Conservation (phyloP, 1,140 invertebrate species). For the Dinoponera quadriceps region DNA sequence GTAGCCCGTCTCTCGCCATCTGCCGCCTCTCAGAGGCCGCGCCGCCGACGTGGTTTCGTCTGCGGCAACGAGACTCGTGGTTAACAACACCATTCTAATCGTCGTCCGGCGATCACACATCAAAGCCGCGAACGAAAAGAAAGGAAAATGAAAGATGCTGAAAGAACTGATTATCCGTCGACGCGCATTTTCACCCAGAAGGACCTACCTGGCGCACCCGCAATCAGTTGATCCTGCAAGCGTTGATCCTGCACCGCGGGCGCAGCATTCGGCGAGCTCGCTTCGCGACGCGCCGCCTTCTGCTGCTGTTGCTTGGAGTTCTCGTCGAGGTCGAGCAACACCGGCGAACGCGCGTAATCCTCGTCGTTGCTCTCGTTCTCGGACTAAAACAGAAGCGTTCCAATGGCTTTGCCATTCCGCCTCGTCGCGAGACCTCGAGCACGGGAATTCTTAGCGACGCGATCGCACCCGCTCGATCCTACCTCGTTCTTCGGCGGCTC, state of each 20-base stretch:
- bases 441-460: not conserved
- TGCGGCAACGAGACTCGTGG: slow-evolving; percentile 20
- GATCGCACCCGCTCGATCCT: not conserved
- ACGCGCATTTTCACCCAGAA: not conserved
- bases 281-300: slow-evolving; percentile 58
- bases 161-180: not conserved
- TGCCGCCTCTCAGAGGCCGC: slow-evolving; percentile 77
- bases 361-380: slow-evolving; percentile 83
- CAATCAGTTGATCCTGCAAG: slow-evolving; percentile 61
- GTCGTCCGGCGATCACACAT: not conserved
- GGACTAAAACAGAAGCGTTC: slow-evolving; percentile 71
- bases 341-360: slow-evolving; percentile 77
- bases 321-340: slow-evolving; percentile 83
- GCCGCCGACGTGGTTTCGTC: slow-evolving; percentile 60
- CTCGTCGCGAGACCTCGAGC: too few relatives aligned
- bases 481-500: slow-evolving; percentile 64
- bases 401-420: not conserved
- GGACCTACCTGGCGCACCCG: slow-evolving; percentile 29
- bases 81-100: slow-evolving; percentile 12
- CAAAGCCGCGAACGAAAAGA: not conserved
- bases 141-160: not conserved
- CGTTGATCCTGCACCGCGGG: slow-evolving; percentile 45
- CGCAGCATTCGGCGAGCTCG: slow-evolving; percentile 2
- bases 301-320: slow-evolving; percentile 81
- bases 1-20: slow-evolving; percentile 77